Percentiles rank a stretch among this genome's conserved stretches.
phyloP scores from a whole-genome alignment of 2,797 vertebrate species.

The Knipowitschia caucasica region DNA sequence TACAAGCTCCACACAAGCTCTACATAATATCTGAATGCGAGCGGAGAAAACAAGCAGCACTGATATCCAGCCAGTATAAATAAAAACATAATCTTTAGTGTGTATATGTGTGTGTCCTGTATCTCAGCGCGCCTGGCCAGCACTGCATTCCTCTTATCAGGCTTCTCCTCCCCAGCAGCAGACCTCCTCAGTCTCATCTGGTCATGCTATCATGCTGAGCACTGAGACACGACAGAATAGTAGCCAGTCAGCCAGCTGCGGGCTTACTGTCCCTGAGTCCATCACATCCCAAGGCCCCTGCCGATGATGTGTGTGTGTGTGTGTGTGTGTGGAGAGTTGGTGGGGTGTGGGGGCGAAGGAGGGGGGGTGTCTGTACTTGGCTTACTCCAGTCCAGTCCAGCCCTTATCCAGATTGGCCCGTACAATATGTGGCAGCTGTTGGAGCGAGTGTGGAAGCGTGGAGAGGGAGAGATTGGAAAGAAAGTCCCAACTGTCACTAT shows the following conservation, averaged over 20 bases:
- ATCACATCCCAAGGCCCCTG: slow-evolving; percentile 43
- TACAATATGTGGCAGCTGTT: slow-evolving; percentile 65
- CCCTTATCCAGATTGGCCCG: slow-evolving; percentile 62
- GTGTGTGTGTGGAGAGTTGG: slow-evolving; percentile 1
- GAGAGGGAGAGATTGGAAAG: slow-evolving; percentile 63
- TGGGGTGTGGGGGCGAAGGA: background rate
- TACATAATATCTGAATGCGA: background rate
- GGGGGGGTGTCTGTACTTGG: slow-evolving; percentile 17
- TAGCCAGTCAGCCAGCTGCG: slow-evolving; percentile 58
- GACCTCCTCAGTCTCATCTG: slow-evolving; percentile 58
- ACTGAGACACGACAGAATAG: slow-evolving; percentile 67
- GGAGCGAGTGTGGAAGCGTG: slow-evolving; percentile 60
- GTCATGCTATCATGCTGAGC: slow-evolving; percentile 70
- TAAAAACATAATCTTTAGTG: slow-evolving; percentile 8
- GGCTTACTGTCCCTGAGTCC: slow-evolving; percentile 59
- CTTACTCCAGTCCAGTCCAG: slow-evolving; percentile 55
- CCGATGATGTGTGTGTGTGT: slow-evolving; percentile 13
- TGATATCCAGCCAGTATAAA: background rate
- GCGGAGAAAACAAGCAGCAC: background rate
- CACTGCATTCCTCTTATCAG: slow-evolving; percentile 66
- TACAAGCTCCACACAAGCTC: background rate
- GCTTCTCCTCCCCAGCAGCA: slow-evolving; percentile 55
- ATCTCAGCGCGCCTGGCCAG: slow-evolving; percentile 50
- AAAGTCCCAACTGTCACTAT: slow-evolving; percentile 64
- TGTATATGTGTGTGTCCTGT: slow-evolving; percentile 34